Percentiles rank a stretch among this genome's conserved stretches.
These are phyloP conservation scores for Erpobdella octoculata DNA, from an alignment of 2,888 invertebrate genomes.

Conservation along the genomic window DNA sequence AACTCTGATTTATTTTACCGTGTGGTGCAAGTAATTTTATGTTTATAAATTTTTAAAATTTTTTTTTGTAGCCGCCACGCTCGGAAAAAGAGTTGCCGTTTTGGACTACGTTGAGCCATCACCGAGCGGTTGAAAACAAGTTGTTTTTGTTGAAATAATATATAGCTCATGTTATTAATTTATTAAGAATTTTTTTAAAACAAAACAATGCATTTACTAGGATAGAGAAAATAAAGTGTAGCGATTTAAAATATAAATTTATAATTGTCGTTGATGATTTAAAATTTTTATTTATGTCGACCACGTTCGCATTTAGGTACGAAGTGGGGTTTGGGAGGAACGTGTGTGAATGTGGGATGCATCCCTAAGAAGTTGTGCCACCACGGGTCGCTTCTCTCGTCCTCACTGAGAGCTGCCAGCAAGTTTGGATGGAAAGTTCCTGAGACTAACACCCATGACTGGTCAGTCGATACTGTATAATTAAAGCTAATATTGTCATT, in stretches of 20 bases:
- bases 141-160: not conserved
- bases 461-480: too few species aligned
- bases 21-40: too few species aligned
- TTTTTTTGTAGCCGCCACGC: constrained; percentile 55
- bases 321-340: constrained; percentile 71
- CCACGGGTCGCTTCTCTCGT: constrained; percentile 80
- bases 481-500: too few species aligned
- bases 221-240: too few species aligned
- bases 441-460: constrained; percentile 35
- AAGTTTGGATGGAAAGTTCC: constrained; percentile 53
- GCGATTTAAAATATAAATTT: too few species aligned
- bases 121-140: not conserved
- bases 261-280: not conserved
- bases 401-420: constrained; percentile 62
- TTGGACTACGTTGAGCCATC: constrained; percentile 60
- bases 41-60: not conserved
- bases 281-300: not conserved
- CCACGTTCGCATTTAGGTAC: too few species aligned
- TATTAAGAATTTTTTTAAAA: not conserved
- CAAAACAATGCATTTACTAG: too few species aligned
- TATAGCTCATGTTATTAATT: not conserved
- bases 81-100: constrained; percentile 58
- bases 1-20: too few species aligned
- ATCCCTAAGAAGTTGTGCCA: constrained; percentile 98
- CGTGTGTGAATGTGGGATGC: constrained; percentile 94